Evolutionary conservation across 2,888 invertebrate genomes (phyloP).

Genomic region (Bhutanitis thaidina): DNA sequence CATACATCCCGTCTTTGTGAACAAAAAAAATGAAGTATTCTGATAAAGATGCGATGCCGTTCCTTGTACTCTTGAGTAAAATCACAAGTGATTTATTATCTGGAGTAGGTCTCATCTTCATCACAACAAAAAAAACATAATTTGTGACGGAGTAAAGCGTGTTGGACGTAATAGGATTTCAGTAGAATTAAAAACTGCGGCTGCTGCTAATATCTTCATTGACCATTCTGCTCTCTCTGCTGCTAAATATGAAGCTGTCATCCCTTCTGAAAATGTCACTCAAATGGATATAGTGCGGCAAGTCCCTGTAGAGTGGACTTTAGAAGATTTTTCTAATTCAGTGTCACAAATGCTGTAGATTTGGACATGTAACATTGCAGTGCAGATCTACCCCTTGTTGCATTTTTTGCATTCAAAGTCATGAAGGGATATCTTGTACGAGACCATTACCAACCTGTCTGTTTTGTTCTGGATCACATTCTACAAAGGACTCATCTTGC

Average conservation of each 20-base stretch:
- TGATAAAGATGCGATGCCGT: not conserved
- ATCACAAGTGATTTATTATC: not conserved
- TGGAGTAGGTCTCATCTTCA: not conserved
- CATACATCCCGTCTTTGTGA: not conserved
- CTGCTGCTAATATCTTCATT: not conserved
- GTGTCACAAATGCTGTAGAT: not conserved
- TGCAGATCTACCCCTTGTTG: not conserved
- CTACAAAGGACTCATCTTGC: not conserved
- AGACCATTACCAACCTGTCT: not conserved
- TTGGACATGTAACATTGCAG: not conserved
- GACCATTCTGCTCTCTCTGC: not conserved
- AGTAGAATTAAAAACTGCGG: not conserved
- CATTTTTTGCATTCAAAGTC: not conserved
- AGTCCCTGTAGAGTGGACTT: not conserved
- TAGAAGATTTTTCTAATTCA: not conserved
- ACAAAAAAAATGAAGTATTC: not conserved
- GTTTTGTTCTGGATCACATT: not conserved
- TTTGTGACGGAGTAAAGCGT: not conserved
- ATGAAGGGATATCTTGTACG: not conserved
- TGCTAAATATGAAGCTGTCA: not conserved
- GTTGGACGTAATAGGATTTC: not conserved
- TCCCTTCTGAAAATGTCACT: not conserved
- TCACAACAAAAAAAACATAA: not conserved
- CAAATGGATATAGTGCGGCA: not conserved
- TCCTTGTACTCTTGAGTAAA: not conserved